Conservation (phyloP, 2,888 invertebrate genomes). For the Laothoe populi region DNA sequence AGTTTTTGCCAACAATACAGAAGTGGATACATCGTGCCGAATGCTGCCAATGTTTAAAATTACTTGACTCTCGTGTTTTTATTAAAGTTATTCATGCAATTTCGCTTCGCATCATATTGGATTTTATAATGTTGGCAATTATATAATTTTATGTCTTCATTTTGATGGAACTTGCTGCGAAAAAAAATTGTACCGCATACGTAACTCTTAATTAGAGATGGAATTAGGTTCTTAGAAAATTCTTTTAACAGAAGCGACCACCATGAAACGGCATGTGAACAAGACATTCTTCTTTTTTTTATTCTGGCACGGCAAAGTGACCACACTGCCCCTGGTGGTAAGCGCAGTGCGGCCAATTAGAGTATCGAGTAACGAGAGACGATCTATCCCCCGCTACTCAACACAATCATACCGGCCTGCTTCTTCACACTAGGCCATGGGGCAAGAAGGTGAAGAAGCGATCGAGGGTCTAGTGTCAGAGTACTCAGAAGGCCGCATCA, state of each 20-base stretch:
- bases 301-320: too few relatives aligned
- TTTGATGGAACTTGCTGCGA: slow-evolving; percentile 3
- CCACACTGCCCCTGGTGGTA: too few relatives aligned
- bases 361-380: too few relatives aligned
- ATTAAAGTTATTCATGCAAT: slow-evolving; percentile 18
- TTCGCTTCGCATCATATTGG: slow-evolving; percentile 1
- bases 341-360: too few relatives aligned
- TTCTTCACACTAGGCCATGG: too few relatives aligned
- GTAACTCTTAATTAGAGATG: not conserved
- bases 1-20: slow-evolving; percentile 23
- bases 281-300: too few relatives aligned
- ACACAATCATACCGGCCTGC: too few relatives aligned
- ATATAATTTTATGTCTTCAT: slow-evolving; percentile 20
- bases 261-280: not conserved
- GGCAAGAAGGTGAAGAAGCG: too few relatives aligned
- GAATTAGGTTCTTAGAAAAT: not conserved
- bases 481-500: too few relatives aligned
- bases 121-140: slow-evolving; percentile 7
- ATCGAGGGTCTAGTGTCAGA: too few relatives aligned
- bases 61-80: slow-evolving; percentile 14
- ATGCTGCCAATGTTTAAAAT: slow-evolving; percentile 24
- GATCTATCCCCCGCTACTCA: too few relatives aligned
- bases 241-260: slow-evolving; percentile 5
- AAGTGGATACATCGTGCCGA: not conserved
- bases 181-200: not conserved